These are phyloP conservation scores for Adrianichthys oophorus DNA, from an alignment of 2,797 vertebrate species.

Conservation along the genomic window DNA sequence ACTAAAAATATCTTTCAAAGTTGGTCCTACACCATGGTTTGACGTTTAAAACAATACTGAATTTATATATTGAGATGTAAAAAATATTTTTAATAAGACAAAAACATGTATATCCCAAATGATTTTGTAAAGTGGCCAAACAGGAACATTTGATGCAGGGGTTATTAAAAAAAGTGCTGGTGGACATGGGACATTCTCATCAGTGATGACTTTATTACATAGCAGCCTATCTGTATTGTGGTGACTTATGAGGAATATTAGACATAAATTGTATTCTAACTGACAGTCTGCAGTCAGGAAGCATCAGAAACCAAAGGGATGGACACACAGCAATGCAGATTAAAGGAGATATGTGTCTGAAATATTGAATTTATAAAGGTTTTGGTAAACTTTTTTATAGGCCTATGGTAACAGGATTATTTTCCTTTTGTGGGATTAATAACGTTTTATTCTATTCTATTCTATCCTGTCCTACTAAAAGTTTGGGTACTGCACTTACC, in stretches of 20 bases:
- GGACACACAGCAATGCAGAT: not conserved
- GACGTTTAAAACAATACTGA: too few species aligned
- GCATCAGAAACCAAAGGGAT: not conserved
- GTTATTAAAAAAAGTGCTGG: too few species aligned
- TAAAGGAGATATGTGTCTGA: not conserved
- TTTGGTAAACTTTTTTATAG: not conserved
- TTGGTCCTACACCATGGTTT: too few species aligned
- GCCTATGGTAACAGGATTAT: too few species aligned
- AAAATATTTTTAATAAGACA: too few species aligned
- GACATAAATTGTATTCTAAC: constrained; percentile 1
- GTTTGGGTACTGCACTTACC: constrained; percentile 70
- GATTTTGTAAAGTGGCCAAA: too few species aligned
- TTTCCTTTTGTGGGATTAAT: too few species aligned
- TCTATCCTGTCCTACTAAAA: not conserved
- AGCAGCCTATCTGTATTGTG: constrained; percentile 5
- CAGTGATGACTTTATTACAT: not conserved
- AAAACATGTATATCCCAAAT: too few species aligned
- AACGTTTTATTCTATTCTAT: too few species aligned
- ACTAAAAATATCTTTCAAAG: too few species aligned
- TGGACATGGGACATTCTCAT: not conserved
- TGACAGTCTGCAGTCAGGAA: constrained; percentile 6
- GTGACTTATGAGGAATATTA: constrained; percentile 16
- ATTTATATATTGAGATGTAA: too few species aligned
- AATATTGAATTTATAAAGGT: not conserved
- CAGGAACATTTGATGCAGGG: too few species aligned